A percentile compares a stretch with the other conserved stretches of the same genome.
Evolutionary conservation across 2,888 invertebrate genomes (phyloP).

Genomic region (Meta bourneti): DNA sequence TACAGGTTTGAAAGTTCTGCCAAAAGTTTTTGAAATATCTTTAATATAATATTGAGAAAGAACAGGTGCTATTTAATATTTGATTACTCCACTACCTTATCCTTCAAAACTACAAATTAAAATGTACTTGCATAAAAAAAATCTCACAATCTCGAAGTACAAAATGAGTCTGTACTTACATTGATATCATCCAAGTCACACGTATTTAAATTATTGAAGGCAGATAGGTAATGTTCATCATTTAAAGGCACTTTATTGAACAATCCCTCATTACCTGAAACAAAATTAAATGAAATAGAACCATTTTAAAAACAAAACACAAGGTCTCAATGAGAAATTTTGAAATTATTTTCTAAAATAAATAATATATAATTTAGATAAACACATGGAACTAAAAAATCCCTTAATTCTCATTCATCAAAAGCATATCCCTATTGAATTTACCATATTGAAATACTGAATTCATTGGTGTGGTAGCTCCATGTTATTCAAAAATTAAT

Average conservation of each 20-base stretch:
- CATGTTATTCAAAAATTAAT: too few relatives aligned
- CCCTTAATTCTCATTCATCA: background rate
- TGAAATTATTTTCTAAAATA: background rate
- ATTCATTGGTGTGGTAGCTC: too few relatives aligned
- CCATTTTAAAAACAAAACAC: background rate
- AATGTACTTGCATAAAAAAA: too few relatives aligned
- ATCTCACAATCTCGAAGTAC: too few relatives aligned
- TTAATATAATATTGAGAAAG: too few relatives aligned
- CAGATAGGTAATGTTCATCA: slow-evolving; percentile 51
- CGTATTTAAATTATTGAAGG: slow-evolving; percentile 35
- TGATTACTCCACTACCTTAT: too few relatives aligned
- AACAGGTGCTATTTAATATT: too few relatives aligned
- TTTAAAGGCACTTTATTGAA: slow-evolving; percentile 35
- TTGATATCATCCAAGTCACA: slow-evolving; percentile 34
- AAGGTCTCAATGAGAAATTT: background rate
- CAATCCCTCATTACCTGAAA: slow-evolving; percentile 35
- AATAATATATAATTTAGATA: slow-evolving; percentile 27
- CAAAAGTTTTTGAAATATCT: too few relatives aligned
- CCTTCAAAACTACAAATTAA: too few relatives aligned
- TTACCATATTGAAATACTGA: too few relatives aligned
- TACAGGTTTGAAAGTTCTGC: too few relatives aligned
- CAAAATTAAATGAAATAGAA: background rate
- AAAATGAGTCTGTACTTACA: slow-evolving; percentile 23
- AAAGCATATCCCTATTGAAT: too few relatives aligned
- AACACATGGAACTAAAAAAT: background rate